A percentile compares a stretch with the other conserved stretches of the same genome.
Conservation (phyloP, 2,113 vertebrate genomes). For the Phylloscopus trochiloides region DNA sequence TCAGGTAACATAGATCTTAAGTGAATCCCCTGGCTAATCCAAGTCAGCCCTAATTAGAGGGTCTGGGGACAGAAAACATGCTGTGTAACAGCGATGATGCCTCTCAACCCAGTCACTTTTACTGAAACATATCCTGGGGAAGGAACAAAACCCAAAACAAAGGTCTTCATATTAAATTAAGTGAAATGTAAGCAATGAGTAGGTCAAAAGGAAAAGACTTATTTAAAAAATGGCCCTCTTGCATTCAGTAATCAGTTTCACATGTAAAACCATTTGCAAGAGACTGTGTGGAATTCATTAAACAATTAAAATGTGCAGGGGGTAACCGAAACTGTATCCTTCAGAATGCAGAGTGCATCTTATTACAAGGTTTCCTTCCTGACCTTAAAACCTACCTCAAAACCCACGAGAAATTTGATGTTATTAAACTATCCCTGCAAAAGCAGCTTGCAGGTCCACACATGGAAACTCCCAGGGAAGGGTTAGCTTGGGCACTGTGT, state of each 20-base stretch:
- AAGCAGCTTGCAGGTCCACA: accelerated
- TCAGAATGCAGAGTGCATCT: background rate
- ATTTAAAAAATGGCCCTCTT: background rate
- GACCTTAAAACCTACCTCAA: background rate
- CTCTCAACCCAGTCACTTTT: background rate
- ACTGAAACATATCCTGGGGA: background rate
- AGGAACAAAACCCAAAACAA: background rate
- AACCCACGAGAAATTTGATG: background rate
- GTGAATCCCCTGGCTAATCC: slow-evolving; percentile 25
- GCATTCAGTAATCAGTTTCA: slow-evolving; percentile 9
- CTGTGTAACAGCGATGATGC: accelerated
- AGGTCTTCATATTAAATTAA: slow-evolving; percentile 27
- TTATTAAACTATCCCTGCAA: background rate
- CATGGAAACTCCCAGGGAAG: background rate
- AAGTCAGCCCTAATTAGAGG: background rate
- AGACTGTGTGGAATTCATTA: slow-evolving; percentile 27
- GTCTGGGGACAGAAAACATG: background rate
- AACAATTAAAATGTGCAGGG: slow-evolving; percentile 35
- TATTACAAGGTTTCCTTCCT: slow-evolving; percentile 14
- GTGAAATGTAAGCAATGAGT: background rate
- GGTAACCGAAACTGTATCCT: slow-evolving; percentile 29
- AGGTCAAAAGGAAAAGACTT: slow-evolving; percentile 45
- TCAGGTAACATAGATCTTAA: slow-evolving; percentile 26
- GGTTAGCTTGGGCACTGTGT: accelerated
- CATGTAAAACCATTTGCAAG: background rate